Evolutionary conservation across 2,888 invertebrate species (phyloP).

Genomic region (Heliconius erato): DNA sequence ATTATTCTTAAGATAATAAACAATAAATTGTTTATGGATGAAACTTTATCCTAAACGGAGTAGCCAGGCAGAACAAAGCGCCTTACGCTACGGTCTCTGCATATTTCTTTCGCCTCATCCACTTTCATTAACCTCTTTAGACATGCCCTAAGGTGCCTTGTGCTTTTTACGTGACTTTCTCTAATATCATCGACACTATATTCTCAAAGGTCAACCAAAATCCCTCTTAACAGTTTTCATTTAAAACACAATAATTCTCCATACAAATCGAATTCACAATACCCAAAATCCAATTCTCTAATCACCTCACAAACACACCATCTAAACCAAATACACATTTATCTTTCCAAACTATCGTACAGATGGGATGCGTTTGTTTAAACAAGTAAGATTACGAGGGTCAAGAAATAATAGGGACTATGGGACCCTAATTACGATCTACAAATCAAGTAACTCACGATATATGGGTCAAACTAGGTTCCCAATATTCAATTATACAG

Average conservation of each 20-base stretch:
- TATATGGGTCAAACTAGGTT: conserved; percentile 67
- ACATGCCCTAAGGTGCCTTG: background rate
- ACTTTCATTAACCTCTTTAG: background rate
- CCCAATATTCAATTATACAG: conserved; percentile 80
- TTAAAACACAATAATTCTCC: background rate
- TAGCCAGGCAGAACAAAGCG: too few species aligned
- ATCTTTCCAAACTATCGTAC: conserved; percentile 16
- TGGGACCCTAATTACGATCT: conserved; percentile 53
- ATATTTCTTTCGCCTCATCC: too few species aligned
- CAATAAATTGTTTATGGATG: too few species aligned
- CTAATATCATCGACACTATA: too few species aligned
- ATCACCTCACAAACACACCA: conserved; percentile 10
- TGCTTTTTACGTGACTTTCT: too few species aligned
- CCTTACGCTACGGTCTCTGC: too few species aligned
- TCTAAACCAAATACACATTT: conserved; percentile 10
- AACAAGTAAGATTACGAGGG: conserved; percentile 47
- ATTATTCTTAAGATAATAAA: too few species aligned
- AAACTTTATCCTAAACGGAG: too few species aligned
- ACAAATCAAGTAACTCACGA: conserved; percentile 62
- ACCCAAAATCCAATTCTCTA: background rate
- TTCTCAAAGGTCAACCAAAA: background rate
- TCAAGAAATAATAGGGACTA: conserved; percentile 43
- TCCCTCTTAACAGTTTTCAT: background rate
- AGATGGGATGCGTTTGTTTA: conserved; percentile 27
- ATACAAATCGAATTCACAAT: background rate